Percentiles rank a stretch among this genome's conserved stretches.
phyloP scores from a whole-genome alignment of 2,797 vertebrate genomes.

The Coregonus suidteri region DNA sequence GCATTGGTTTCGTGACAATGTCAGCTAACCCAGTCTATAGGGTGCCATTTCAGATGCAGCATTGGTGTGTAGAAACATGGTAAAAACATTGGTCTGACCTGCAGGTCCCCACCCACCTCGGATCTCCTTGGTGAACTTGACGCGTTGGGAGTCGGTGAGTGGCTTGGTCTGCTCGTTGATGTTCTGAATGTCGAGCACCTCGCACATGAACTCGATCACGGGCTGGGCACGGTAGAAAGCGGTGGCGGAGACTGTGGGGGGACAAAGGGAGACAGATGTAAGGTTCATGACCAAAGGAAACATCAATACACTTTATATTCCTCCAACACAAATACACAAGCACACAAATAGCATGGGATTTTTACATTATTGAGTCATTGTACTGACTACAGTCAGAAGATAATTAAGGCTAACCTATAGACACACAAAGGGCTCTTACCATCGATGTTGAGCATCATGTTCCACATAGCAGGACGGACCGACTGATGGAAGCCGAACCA shows the following conservation, averaged over 20 bases:
- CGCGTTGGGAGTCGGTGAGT: slow-evolving; percentile 96
- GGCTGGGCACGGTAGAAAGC: slow-evolving; percentile 99
- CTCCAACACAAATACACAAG: not conserved
- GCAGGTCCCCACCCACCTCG: slow-evolving; percentile 81
- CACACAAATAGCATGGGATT: not conserved
- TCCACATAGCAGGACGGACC: slow-evolving; percentile 97
- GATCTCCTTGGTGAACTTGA: slow-evolving; percentile 99
- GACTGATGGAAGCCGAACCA: slow-evolving; percentile 98
- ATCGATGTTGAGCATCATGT: slow-evolving; percentile 99
- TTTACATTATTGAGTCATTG: not conserved
- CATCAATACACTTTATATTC: too few species aligned
- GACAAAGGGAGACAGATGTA: not conserved
- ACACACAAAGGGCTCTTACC: slow-evolving; percentile 69
- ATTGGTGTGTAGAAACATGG: not conserved
- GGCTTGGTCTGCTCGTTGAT: slow-evolving; percentile 99
- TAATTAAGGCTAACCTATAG: not conserved
- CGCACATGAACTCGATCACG: slow-evolving; percentile 99
- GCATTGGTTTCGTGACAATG: too few species aligned
- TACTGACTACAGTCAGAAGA: not conserved
- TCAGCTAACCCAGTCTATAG: not conserved
- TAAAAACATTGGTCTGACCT: slow-evolving; percentile 9
- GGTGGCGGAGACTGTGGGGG: slow-evolving; percentile 89
- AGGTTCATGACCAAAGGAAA: not conserved
- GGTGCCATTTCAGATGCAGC: slow-evolving; percentile 3
- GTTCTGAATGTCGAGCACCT: slow-evolving; percentile 97